These are phyloP conservation scores for Disparrhopalites patrizii DNA, from an alignment of 2,888 invertebrate genomes.

Conservation along the genomic window DNA sequence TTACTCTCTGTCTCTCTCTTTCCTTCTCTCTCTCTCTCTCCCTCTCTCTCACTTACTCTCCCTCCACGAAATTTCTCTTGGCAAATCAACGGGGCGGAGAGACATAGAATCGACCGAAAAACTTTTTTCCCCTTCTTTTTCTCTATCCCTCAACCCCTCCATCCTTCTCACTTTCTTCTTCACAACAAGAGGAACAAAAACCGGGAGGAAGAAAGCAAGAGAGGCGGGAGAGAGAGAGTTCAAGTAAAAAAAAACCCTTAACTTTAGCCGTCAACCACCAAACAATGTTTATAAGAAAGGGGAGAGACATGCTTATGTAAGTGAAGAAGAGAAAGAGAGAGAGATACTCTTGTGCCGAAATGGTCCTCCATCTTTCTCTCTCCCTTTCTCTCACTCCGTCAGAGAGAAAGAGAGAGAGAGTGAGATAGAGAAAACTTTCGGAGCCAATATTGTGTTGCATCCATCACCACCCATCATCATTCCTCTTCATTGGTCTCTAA, in stretches of 20 bases:
- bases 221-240: background rate
- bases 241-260: background rate
- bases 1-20: constrained; percentile 8
- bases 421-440: too few relatives aligned
- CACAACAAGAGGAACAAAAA: constrained; percentile 1
- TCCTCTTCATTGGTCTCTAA: constrained; percentile 39
- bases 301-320: constrained; percentile 29
- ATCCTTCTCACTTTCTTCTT: constrained; percentile 16
- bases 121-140: constrained; percentile 31
- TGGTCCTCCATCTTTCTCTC: too few relatives aligned
- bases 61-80: constrained; percentile 31
- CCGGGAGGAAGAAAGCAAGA: background rate
- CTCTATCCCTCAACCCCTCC: constrained; percentile 20
- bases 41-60: too few relatives aligned
- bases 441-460: too few relatives aligned
- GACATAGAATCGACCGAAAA: constrained; percentile 44
- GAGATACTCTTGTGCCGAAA: too few relatives aligned
- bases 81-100: constrained; percentile 46
- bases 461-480: constrained; percentile 35
- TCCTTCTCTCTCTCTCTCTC: background rate
- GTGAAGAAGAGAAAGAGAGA: too few relatives aligned
- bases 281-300: too few relatives aligned
- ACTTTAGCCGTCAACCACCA: background rate
- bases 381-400: too few relatives aligned
- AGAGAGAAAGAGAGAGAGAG: too few relatives aligned